A percentile compares a stretch with the other conserved stretches of the same genome.
These are phyloP conservation scores for Chrysocyon brachyurus DNA, from an alignment of 2,797 vertebrate species.

Conservation along the genomic window DNA sequence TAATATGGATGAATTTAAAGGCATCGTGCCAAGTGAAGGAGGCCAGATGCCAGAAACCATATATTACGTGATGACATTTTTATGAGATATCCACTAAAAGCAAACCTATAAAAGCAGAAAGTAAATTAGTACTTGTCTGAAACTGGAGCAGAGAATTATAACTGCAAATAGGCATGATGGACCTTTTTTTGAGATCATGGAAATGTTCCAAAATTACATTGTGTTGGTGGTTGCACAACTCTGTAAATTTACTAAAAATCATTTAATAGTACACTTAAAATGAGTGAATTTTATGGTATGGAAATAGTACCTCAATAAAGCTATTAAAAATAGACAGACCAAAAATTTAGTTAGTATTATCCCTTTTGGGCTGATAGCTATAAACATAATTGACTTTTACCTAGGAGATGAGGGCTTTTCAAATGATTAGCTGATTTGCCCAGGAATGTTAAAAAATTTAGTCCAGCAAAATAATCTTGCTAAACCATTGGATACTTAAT, in stretches of 20 bases:
- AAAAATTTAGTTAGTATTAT: conserved; percentile 48
- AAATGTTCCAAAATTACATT: neutral
- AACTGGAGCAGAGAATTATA: neutral
- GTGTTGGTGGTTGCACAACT: neutral
- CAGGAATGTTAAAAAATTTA: conserved; percentile 31
- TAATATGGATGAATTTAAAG: neutral
- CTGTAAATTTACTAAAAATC: neutral
- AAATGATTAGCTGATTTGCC: conserved; percentile 55
- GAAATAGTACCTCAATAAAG: conserved; percentile 49
- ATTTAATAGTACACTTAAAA: conserved; percentile 4
- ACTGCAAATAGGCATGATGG: neutral
- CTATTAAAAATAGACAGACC: conserved; percentile 43
- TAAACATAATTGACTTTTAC: conserved; percentile 66
- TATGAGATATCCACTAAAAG: neutral
- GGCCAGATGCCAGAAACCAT: neutral
- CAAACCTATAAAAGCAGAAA: neutral
- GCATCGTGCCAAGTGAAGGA: neutral
- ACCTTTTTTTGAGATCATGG: neutral
- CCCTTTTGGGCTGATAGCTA: neutral
- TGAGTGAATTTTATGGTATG: conserved; percentile 30
- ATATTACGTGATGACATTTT: neutral
- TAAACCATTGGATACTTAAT: conserved; percentile 20
- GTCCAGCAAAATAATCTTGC: conserved; percentile 36
- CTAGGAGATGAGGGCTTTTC: conserved; percentile 57
- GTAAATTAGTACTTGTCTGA: neutral